Conservation (phyloP, 2,888 invertebrate species). For the Augiades crinisus region DNA sequence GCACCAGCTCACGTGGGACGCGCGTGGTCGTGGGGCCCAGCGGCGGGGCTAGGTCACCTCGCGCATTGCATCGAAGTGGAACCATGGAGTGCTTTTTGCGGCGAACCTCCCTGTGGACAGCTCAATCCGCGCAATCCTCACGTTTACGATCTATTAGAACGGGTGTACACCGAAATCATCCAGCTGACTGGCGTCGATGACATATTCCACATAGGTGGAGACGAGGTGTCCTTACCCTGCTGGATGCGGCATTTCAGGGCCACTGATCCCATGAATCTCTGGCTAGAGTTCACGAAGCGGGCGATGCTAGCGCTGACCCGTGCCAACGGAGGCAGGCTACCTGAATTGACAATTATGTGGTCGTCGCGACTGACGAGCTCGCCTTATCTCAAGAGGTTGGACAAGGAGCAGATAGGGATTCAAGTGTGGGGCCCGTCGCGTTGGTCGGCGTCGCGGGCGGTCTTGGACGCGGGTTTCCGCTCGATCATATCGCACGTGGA, state of each 20-base stretch:
- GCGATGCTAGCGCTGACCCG: constrained; percentile 81
- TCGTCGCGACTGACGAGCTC: constrained; percentile 88
- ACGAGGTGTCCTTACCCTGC: constrained; percentile 90
- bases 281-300: constrained; percentile 89
- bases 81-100: constrained; percentile 90
- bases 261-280: constrained; percentile 88
- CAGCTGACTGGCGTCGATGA: constrained; percentile 88
- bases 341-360: constrained; percentile 85
- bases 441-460: constrained; percentile 90
- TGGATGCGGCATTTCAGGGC: constrained; percentile 89
- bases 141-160: constrained; percentile 87
- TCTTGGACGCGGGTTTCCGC: constrained; percentile 88
- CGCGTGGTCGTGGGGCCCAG: constrained; percentile 92
- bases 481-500: constrained; percentile 92
- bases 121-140: constrained; percentile 91
- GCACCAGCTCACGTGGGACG: constrained; percentile 94
- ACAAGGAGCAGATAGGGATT: constrained; percentile 82
- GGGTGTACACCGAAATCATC: constrained; percentile 88
- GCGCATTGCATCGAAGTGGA: constrained; percentile 91
- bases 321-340: constrained; percentile 82
- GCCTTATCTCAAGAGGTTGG: constrained; percentile 83
- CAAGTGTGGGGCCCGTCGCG: constrained; percentile 92
- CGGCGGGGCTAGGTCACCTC: constrained; percentile 87
- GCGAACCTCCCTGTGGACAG: constrained; percentile 94
- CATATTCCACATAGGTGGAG: constrained; percentile 91